Percentiles rank a stretch among this genome's conserved stretches.
Evolutionary conservation across 1,140 invertebrate genomes (phyloP).

Genomic region (Nasonia giraulti): DNA sequence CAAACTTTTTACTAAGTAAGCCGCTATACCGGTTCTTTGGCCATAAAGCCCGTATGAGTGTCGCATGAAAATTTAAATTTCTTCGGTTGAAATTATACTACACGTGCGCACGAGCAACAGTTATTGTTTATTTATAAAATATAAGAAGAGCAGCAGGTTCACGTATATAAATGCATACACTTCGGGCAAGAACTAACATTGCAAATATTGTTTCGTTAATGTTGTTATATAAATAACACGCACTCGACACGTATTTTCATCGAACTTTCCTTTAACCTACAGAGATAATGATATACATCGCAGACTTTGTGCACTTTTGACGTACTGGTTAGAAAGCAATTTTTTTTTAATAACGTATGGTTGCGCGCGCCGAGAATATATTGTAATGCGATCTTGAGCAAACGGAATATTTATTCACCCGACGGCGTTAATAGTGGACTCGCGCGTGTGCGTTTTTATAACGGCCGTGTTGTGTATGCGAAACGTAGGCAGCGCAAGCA

Average conservation of each 20-base stretch:
- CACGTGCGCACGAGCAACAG: too few species aligned
- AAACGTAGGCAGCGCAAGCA: background rate
- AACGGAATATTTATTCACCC: background rate
- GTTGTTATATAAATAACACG: background rate
- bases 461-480: background rate
- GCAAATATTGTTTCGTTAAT: background rate
- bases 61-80: too few species aligned
- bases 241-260: background rate
- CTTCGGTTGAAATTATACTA: too few species aligned
- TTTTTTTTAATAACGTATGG: background rate
- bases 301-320: background rate
- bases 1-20: too few species aligned
- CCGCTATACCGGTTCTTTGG: too few species aligned
- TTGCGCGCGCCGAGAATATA: background rate
- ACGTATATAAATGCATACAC: too few species aligned
- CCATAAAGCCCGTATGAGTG: too few species aligned
- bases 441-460: background rate
- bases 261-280: background rate
- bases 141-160: too few species aligned
- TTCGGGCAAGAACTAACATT: background rate
- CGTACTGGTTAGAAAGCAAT: background rate
- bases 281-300: background rate
- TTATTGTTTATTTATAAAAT: too few species aligned
- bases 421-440: background rate
- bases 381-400: constrained; percentile 2